Percentiles rank a stretch among this genome's conserved stretches.
These are phyloP conservation scores for Cettia cetti DNA, from an alignment of 2,113 vertebrate species.

Conservation along the genomic window DNA sequence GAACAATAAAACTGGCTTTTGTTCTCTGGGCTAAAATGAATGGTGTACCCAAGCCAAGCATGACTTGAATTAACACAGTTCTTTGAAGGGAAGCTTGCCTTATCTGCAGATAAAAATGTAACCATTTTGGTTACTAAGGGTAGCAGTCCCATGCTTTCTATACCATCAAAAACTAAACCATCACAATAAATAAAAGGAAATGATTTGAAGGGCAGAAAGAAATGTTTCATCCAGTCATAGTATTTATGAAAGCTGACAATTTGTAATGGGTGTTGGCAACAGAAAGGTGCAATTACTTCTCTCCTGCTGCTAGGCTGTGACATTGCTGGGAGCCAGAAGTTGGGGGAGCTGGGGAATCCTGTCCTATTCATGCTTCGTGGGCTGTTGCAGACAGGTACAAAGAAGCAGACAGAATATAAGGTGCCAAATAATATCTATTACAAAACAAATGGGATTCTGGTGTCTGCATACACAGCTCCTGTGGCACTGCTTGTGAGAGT, in stretches of 20 bases:
- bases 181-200: constrained; percentile 1
- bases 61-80: not conserved
- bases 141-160: not conserved
- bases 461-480: constrained; percentile 16
- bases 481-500: not conserved
- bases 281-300: constrained; percentile 19
- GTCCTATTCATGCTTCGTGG: not conserved
- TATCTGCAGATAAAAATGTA: not conserved
- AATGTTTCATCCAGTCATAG: not conserved
- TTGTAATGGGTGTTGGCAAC: not conserved
- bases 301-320: not conserved
- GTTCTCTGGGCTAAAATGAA: not conserved
- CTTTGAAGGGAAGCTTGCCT: not conserved
- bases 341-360: not conserved
- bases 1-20: not conserved
- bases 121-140: not conserved
- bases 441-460: constrained; percentile 25
- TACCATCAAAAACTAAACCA: constrained; percentile 8
- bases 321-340: not conserved
- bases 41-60: not conserved
- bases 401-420: not conserved
- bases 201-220: not conserved
- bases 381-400: constrained; percentile 19
- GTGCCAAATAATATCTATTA: not conserved
- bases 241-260: constrained; percentile 24